These are phyloP conservation scores for Coendou prehensilis DNA, from an alignment of 2,797 vertebrate species.

Conservation along the genomic window DNA sequence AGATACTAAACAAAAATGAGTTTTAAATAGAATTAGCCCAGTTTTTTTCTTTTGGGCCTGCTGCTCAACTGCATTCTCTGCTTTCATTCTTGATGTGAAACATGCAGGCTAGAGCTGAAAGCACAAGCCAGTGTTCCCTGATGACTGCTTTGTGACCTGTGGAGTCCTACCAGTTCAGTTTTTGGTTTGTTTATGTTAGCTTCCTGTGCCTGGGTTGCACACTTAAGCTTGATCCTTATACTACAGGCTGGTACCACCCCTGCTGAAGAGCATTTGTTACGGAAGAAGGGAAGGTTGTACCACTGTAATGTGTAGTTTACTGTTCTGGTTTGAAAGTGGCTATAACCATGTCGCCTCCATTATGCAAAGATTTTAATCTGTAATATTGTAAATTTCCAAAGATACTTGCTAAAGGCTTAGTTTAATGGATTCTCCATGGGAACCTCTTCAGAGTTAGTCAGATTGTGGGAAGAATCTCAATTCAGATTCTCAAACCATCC, in stretches of 20 bases:
- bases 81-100: neutral
- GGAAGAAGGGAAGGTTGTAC: neutral
- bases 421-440: slow-evolving; percentile 39
- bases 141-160: slow-evolving; percentile 3
- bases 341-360: neutral
- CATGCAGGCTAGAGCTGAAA: neutral
- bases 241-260: neutral
- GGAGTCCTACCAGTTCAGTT: neutral
- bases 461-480: slow-evolving; percentile 11
- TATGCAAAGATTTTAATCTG: slow-evolving; percentile 50
- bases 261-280: neutral
- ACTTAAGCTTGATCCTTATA: neutral
- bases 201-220: neutral
- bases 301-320: neutral
- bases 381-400: slow-evolving; percentile 20
- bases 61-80: neutral
- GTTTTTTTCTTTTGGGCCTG: neutral
- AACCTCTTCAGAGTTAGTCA: slow-evolving; percentile 48
- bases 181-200: neutral
- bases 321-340: slow-evolving; percentile 20
- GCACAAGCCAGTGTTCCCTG: neutral
- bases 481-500: slow-evolving; percentile 4
- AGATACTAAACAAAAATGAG: neutral
- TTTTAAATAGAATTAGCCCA: neutral
- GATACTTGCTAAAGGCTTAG: slow-evolving; percentile 24